Conservation (phyloP, 2,113 vertebrate species). For the Polypterus bichir region DNA sequence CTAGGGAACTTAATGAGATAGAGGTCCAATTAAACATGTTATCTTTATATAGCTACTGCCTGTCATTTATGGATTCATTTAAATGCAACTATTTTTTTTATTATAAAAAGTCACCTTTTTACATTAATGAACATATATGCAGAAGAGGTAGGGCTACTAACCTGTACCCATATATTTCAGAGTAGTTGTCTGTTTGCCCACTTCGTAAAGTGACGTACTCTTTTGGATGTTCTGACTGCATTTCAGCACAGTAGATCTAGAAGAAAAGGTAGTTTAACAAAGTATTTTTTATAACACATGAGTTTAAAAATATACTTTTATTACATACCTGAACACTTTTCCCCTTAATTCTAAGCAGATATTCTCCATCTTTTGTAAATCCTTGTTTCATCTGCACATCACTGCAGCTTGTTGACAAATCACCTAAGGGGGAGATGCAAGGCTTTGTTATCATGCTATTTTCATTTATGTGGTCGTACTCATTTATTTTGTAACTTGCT, state of each 20-base stretch:
- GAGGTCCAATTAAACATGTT: too few relatives aligned
- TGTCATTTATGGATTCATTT: too few relatives aligned
- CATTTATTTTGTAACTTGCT: too few relatives aligned
- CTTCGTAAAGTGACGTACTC: conserved; percentile 81
- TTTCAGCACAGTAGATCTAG: conserved; percentile 79
- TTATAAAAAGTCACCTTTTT: not conserved
- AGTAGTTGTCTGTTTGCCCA: conserved; percentile 85
- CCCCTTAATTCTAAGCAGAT: conserved; percentile 65
- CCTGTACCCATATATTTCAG: conserved; percentile 86
- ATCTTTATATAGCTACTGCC: too few relatives aligned
- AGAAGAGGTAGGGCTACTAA: conserved; percentile 19
- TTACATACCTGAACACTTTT: conserved; percentile 67
- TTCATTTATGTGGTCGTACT: too few relatives aligned
- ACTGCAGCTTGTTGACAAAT: conserved; percentile 63
- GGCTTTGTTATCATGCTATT: too few relatives aligned
- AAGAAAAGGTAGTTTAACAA: conserved; percentile 11
- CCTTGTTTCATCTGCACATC: conserved; percentile 69
- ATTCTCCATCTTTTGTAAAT: conserved; percentile 70
- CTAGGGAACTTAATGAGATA: too few relatives aligned
- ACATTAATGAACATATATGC: not conserved
- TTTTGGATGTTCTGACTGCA: conserved; percentile 69
- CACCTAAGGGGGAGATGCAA: conserved; percentile 46
- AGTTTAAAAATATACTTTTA: too few relatives aligned
- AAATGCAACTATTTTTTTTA: too few relatives aligned
- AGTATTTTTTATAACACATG: too few relatives aligned